These are phyloP conservation scores for Phodopus roborovskii DNA, from an alignment of 2,113 vertebrate genomes.

Conservation along the genomic window DNA sequence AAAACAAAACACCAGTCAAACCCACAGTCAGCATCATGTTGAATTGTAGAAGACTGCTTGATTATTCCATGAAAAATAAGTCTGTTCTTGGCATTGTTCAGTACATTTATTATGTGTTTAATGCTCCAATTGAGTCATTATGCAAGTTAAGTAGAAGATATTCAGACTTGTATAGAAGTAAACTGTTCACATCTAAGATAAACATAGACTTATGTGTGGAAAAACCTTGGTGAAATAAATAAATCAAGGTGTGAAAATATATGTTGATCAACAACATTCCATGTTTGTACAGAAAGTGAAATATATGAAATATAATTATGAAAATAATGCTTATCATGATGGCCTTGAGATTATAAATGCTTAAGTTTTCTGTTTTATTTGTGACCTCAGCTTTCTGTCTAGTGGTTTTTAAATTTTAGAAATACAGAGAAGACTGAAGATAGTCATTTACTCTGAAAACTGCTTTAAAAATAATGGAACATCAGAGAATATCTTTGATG, in stretches of 20 bases:
- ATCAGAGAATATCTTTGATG: conserved; percentile 66
- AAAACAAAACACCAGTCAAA: neutral
- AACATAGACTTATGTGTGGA: no score
- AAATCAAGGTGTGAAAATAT: neutral
- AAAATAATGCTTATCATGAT: neutral
- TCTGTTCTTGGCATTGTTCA: neutral
- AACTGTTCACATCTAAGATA: neutral
- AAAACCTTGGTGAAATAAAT: neutral
- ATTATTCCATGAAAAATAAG: neutral
- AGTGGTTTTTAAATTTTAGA: neutral
- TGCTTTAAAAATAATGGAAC: conserved; percentile 65
- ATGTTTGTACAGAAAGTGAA: neutral
- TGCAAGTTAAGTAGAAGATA: neutral
- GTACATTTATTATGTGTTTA: neutral
- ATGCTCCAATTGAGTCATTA: neutral
- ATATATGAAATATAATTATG: neutral
- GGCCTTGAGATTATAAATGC: neutral
- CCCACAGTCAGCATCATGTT: neutral
- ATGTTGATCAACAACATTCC: neutral
- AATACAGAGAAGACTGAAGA: neutral
- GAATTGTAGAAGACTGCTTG: neutral
- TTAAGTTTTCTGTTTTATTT: neutral
- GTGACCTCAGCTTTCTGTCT: neutral
- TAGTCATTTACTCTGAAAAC: neutral
- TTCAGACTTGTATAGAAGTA: neutral